Base-by-base conservation (phyloP, 2,888 invertebrate species). In the Rhyacophila evoluta region DNA sequence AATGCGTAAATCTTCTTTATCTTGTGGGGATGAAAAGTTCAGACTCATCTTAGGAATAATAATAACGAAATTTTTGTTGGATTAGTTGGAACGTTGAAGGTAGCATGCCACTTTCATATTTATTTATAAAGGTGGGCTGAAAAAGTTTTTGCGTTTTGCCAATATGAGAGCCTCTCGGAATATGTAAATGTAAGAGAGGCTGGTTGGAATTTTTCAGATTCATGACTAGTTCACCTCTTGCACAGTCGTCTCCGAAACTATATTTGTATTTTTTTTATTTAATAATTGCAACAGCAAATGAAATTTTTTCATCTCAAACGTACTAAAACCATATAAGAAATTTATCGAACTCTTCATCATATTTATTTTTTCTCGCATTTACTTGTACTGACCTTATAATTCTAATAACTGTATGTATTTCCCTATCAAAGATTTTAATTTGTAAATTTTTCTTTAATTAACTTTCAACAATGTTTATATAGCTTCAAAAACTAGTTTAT, bases 51-150 rank as follows among this genome's bases (percentile, higher is more conserved):
- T 55, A 25, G 19, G 55, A 55, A 55, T 55, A 55, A 55, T 55
- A 55, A 55, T 55, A 55, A 19, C 25, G 25, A 15, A 55, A 55
- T 55, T 55, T 55, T 55, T 55, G 19, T 55, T 19, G 55, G 55
- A 55, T 55, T 55, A 55, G 55, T 55, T 55, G 33, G 33, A 37
- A 38, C 33, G 37, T 33, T 25, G 71, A 33, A 71, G 71, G 37
- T 33, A 38, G 71, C 71, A 71, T 19, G 71, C 71, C 71, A 33
- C 25, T 19, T 71, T 38, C 71, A 71, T 71, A 29, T 71, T 28
- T 71, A 29, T 29, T 71, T 71, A 55, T 55, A 55, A 55, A 55
- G 55, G 55, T 55, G 55, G 19, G 55, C 55, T 55, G 55, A 19
- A 55, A 55, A 55, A 55, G 55, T 55, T 55, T 55, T 55, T 55